These are phyloP conservation scores for Falco cherrug DNA, from an alignment of 2,797 vertebrate genomes.

Conservation along the genomic window DNA sequence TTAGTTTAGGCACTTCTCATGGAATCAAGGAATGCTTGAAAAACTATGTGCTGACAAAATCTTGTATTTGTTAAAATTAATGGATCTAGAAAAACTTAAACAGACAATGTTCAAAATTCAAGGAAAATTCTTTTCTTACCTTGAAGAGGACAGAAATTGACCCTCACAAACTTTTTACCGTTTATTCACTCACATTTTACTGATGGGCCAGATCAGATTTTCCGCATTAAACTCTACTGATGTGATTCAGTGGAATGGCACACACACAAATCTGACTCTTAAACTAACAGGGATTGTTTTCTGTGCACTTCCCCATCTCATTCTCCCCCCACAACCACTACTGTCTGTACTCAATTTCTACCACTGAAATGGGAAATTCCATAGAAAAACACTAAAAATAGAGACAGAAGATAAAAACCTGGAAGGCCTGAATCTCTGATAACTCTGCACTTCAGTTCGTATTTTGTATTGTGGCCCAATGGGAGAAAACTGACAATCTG, in stretches of 20 bases:
- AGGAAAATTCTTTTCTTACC: not conserved
- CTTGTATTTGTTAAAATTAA: not conserved
- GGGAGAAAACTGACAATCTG: constrained; percentile 56
- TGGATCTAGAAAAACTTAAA: not conserved
- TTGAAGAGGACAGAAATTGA: not conserved
- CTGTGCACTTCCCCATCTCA: not conserved
- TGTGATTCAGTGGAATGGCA: not conserved
- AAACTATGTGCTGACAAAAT: not conserved
- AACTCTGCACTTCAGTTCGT: constrained; percentile 27
- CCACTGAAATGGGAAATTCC: not conserved
- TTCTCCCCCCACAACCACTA: not conserved
- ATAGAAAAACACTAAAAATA: not conserved
- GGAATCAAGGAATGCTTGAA: not conserved
- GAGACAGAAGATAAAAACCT: constrained; percentile 36
- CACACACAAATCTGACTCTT: not conserved
- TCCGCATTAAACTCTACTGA: not conserved
- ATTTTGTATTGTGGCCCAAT: constrained; percentile 38
- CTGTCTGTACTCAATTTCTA: not conserved
- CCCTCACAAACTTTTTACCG: not conserved
- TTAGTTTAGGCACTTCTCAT: not conserved
- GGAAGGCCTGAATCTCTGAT: not conserved
- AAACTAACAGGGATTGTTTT: not conserved
- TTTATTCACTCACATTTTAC: not conserved
- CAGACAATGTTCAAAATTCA: not conserved
- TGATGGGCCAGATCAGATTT: not conserved